Percentiles rank a stretch among this genome's conserved stretches.
Conservation (phyloP, 1,140 invertebrate species). For the Zaprionus nigranus region DNA sequence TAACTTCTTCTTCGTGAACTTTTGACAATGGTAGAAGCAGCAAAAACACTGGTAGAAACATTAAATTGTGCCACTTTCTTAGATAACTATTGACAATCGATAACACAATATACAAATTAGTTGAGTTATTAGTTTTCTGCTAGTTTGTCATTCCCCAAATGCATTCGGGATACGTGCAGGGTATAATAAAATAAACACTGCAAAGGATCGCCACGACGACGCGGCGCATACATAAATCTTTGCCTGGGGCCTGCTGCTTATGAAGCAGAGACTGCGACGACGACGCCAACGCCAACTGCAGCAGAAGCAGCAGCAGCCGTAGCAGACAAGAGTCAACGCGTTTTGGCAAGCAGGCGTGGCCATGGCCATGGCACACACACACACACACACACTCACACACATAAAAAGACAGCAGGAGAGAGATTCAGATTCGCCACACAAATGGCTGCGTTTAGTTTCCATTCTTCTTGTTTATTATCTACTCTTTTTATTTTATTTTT, state of each 20-base stretch:
- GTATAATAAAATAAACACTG: conserved; percentile 73
- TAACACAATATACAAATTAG: background rate
- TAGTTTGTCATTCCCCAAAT: background rate
- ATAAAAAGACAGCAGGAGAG: conserved; percentile 14
- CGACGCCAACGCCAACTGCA: background rate
- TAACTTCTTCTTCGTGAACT: too few species aligned
- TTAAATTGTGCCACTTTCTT: too few species aligned
- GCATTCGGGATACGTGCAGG: background rate
- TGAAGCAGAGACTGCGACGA: conserved; percentile 5
- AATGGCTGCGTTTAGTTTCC: conserved; percentile 66
- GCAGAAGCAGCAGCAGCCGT: conserved; percentile 2
- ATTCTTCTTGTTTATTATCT: conserved; percentile 50
- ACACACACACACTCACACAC: conserved; percentile 8
- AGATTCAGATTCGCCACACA: conserved; percentile 69
- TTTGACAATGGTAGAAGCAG: background rate
- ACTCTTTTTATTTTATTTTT: conserved; percentile 12
- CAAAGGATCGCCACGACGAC: conserved; percentile 49
- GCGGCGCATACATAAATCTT: conserved; percentile 52
- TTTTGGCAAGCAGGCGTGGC: conserved; percentile 48
- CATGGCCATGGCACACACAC: conserved; percentile 34
- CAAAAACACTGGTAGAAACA: background rate
- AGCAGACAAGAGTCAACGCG: conserved; percentile 44
- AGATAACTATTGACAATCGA: background rate
- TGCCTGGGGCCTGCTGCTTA: conserved; percentile 34
- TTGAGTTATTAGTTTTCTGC: background rate